Evolutionary conservation across 2,113 vertebrate species (phyloP).

Genomic region (Dunckerocampus dactyliophorus): DNA sequence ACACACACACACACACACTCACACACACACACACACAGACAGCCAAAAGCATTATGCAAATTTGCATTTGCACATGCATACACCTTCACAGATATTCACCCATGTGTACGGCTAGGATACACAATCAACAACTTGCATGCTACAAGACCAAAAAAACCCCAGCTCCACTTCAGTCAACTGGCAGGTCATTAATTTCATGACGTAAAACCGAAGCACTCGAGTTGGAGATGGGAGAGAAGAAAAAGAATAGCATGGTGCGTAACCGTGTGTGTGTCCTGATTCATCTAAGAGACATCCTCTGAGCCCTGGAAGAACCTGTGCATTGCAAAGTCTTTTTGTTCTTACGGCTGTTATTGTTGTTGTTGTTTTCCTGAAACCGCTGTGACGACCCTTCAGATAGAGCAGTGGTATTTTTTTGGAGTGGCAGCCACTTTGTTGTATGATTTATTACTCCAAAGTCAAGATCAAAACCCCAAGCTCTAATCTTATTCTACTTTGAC

Average conservation of each 20-base stretch:
- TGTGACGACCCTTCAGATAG: slow-evolving; percentile 50
- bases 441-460: slow-evolving; percentile 59
- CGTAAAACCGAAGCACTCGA: slow-evolving; percentile 47
- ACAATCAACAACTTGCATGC: slow-evolving; percentile 36
- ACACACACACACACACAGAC: slow-evolving; percentile 13
- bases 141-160: slow-evolving; percentile 35
- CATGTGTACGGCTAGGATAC: slow-evolving; percentile 33
- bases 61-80: slow-evolving; percentile 33
- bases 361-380: slow-evolving; percentile 52
- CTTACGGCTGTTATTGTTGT: slow-evolving; percentile 58
- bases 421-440: slow-evolving; percentile 57
- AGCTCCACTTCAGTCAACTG: slow-evolving; percentile 58
- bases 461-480: slow-evolving; percentile 22
- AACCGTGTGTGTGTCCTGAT: slow-evolving; percentile 47
- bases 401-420: slow-evolving; percentile 31
- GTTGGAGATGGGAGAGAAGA: slow-evolving; percentile 34
- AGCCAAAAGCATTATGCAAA: slow-evolving; percentile 56
- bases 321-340: slow-evolving; percentile 66
- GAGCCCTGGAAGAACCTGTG: slow-evolving; percentile 53
- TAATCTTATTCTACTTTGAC: slow-evolving; percentile 16
- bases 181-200: slow-evolving; percentile 72
- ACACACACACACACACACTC: slow-evolving; percentile 22
- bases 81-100: slow-evolving; percentile 17
- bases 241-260: slow-evolving; percentile 29
- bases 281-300: slow-evolving; percentile 37